phyloP scores from a whole-genome alignment of 2,888 invertebrate species.

The Euclidia mi region DNA sequence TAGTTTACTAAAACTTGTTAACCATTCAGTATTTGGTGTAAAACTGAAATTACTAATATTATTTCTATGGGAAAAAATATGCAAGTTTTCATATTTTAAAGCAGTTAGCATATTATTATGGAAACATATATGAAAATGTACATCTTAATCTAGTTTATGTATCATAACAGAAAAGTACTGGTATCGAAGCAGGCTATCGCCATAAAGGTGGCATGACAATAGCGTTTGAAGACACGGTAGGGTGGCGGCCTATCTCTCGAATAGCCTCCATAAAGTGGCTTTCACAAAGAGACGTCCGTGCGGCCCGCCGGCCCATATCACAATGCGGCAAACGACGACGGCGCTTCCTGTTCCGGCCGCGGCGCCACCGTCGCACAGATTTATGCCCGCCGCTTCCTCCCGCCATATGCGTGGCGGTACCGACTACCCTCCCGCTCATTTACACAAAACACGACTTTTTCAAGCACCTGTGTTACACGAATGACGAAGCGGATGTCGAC shows the following conservation, averaged over 20 bases:
- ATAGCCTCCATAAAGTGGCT: conserved; percentile 83
- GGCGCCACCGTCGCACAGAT: conserved; percentile 87
- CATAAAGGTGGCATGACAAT: conserved; percentile 84
- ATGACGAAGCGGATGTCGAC: conserved; percentile 69
- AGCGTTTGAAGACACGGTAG: conserved; percentile 76
- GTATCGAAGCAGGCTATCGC: conserved; percentile 65
- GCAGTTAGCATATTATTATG: too few species aligned
- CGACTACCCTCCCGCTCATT: conserved; percentile 83
- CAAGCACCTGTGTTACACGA: conserved; percentile 83
- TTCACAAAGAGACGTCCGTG: conserved; percentile 86
- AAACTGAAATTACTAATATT: too few species aligned
- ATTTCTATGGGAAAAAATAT: too few species aligned
- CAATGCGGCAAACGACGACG: conserved; percentile 90
- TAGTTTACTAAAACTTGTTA: too few species aligned
- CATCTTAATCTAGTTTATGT: conserved; percentile 24
- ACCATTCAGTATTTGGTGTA: too few species aligned
- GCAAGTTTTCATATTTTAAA: too few species aligned
- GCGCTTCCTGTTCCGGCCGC: conserved; percentile 88
- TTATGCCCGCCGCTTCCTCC: conserved; percentile 88
- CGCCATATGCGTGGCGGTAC: conserved; percentile 79
- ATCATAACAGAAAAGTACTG: conserved; percentile 47
- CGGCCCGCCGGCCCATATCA: conserved; percentile 86
- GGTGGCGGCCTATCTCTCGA: conserved; percentile 77
- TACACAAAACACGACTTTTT: conserved; percentile 88
- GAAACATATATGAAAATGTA: too few species aligned